Base-by-base conservation (phyloP, 64 coral and sea anemone genomes). In the Trachythela sp. region DNA sequence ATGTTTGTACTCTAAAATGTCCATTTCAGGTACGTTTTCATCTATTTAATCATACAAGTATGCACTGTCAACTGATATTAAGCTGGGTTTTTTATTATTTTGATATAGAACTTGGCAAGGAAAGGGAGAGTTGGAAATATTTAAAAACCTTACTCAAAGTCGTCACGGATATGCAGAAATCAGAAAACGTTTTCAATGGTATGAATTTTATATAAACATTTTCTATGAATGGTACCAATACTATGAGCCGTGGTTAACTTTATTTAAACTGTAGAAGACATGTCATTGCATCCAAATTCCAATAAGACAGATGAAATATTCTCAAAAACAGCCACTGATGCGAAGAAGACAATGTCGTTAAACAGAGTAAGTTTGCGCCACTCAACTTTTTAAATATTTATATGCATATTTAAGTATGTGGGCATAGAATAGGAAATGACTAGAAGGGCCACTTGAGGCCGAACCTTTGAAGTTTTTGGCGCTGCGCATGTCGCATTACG, bases 121-220 rank as follows among this genome's bases (percentile, higher is more conserved):
- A 80, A 13, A 80, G 35, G 30, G 33, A 80, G 33, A 80, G 10
- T 35, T 39, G 31, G 37, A 80, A 36, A 80, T 80, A 39, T 80
- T 39, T 80, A 80, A 80, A 80, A 80, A 80, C 75, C 15, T 35
- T 80, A 37, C 75, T 80, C 13, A 80, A 80, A 80, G 75, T 80
- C 34, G 75, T 80, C 75, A 80, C 75, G 10, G 34, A 37, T 17
- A 37, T 38, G 13, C 75, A 80, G 75, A 80, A 80, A 37, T 80
- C 75, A 80, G 75, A 80, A 68, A 22, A 2, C 5, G 30, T 68
- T 31, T 31, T n/a, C 18, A 68, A n/a, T 68, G 59, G 30, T 68
- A 68, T 68, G 20, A 31, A 68, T 8, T 68, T 68, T 68, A 22
- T 54, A 54, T 54, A 54, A 10, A 54, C 22, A 54, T 54, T 54